Conservation (phyloP, 2,888 invertebrate genomes). For the Aproaerema taeniolella region DNA sequence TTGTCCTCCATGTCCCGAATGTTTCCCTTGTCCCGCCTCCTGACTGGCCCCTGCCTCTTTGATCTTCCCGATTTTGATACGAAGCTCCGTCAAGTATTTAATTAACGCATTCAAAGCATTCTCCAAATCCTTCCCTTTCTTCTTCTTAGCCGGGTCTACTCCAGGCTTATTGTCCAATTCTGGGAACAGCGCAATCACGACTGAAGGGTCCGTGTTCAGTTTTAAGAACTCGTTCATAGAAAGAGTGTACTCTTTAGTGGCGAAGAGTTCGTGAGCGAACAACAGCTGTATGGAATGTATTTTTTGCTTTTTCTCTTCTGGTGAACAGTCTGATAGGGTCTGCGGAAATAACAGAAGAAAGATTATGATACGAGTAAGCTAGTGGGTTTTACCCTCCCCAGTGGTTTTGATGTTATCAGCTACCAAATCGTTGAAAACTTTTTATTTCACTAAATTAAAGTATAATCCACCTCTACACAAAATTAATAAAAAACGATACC, state of each 20-base stretch:
- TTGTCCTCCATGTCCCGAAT: conserved; percentile 24
- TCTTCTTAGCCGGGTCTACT: conserved; percentile 40
- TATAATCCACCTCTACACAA: no score
- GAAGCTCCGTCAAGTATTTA: conserved; percentile 90
- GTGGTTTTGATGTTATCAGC: no score
- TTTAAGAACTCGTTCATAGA: conserved; percentile 95
- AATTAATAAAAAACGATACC: no score
- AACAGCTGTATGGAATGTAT: conserved; percentile 93
- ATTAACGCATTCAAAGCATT: conserved; percentile 92
- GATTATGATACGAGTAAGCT: conserved; percentile 1
- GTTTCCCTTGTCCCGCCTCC: conserved; percentile 33
- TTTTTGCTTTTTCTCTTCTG: conserved; percentile 87
- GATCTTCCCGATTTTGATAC: conserved; percentile 70
- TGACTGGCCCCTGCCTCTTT: conserved; percentile 53
- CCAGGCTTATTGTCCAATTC: conserved; percentile 82
- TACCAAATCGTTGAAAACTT: no score
- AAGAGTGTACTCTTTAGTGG: conserved; percentile 90
- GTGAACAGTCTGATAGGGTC: conserved; percentile 89
- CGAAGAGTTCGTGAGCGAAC: conserved; percentile 94
- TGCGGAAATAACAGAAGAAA: conserved; percentile 49
- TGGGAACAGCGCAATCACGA: conserved; percentile 96
- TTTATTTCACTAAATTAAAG: no score
- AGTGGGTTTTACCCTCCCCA: no score
- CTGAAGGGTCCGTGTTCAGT: conserved; percentile 94
- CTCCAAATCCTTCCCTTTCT: conserved; percentile 90